A percentile compares a stretch with the other conserved stretches of the same genome.
Evolutionary conservation across 2,113 vertebrate genomes (phyloP).

Genomic region (Hippolais icterina): DNA sequence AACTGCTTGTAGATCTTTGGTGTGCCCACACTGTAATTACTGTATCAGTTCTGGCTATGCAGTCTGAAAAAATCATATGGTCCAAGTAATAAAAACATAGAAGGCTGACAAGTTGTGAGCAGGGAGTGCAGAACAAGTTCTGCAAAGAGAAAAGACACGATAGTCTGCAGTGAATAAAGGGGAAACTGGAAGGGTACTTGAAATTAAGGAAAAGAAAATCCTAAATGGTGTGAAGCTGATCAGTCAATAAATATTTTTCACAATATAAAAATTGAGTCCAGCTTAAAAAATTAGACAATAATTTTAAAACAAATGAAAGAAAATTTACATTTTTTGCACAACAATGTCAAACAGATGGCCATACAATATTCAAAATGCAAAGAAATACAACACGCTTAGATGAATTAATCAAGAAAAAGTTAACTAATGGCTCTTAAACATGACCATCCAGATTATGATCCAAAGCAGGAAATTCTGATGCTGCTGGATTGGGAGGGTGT

Average conservation of each 20-base stretch:
- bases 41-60: background rate
- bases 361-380: background rate
- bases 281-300: background rate
- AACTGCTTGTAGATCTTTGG: background rate
- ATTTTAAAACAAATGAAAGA: background rate
- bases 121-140: background rate
- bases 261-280: background rate
- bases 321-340: background rate
- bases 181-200: background rate
- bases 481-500: background rate
- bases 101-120: background rate
- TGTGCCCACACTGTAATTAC: background rate
- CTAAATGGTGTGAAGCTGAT: background rate
- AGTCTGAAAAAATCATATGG: slow-evolving; percentile 8
- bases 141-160: background rate
- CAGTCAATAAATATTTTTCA: background rate
- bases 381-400: background rate
- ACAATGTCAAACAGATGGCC: background rate
- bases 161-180: background rate
- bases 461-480: background rate
- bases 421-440: background rate
- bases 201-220: background rate
- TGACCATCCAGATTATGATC: background rate
- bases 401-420: background rate
- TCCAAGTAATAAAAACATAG: background rate